A percentile compares a stretch with the other conserved stretches of the same genome.
phyloP scores from a whole-genome alignment of 2,888 invertebrate genomes.

The Machimus rusticus region DNA sequence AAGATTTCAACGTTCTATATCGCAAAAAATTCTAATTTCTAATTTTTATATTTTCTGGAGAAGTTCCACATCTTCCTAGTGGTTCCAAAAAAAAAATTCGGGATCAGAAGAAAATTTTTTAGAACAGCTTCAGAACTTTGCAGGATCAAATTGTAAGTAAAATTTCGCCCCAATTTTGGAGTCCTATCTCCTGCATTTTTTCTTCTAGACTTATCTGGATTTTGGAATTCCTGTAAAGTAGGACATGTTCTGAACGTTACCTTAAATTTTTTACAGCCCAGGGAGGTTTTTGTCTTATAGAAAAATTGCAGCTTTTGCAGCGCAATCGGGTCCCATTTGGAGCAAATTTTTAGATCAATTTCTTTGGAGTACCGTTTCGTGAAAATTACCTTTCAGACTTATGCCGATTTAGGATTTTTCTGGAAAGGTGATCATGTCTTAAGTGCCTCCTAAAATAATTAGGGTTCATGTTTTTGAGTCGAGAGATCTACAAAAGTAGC shows the following conservation, averaged over 20 bases:
- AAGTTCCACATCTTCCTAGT: background rate
- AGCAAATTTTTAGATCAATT: background rate
- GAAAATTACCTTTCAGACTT: too few species aligned
- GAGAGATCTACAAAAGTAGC: background rate
- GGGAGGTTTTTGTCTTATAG: background rate
- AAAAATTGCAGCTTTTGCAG: background rate
- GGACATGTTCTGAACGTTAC: background rate
- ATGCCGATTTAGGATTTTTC: background rate
- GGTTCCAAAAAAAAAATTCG: background rate
- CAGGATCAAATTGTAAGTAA: background rate
- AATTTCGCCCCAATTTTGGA: background rate
- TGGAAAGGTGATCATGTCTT: background rate
- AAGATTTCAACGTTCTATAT: background rate
- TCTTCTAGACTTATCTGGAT: background rate
- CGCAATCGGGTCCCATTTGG: background rate
- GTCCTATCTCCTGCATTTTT: background rate
- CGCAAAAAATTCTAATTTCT: background rate
- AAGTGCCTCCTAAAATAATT: background rate
- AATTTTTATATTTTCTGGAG: background rate
- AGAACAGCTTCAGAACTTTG: background rate
- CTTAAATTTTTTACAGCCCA: too few species aligned
- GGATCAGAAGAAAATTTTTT: background rate
- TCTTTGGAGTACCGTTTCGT: background rate
- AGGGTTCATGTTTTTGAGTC: background rate
- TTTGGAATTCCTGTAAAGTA: background rate